These are phyloP conservation scores for Amphilophus citrinellus DNA, from an alignment of 2,113 vertebrate genomes.

Conservation along the genomic window DNA sequence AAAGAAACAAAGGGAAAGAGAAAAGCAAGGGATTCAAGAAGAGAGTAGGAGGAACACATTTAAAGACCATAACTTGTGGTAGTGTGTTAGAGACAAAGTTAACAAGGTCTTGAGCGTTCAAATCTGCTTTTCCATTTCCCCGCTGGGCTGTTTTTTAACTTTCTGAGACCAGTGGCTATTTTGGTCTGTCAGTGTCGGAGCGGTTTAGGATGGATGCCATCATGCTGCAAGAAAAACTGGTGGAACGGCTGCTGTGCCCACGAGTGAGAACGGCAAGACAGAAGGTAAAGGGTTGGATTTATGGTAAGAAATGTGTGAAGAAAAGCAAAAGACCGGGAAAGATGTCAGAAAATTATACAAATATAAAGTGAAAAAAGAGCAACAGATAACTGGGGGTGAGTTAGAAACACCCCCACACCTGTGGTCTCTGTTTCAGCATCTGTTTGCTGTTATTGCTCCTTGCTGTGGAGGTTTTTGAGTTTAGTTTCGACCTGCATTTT, in stretches of 20 bases:
- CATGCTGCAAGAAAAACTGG: slow-evolving; percentile 94
- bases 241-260: slow-evolving; percentile 93
- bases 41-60: slow-evolving; percentile 45
- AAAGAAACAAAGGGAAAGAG: slow-evolving; percentile 8
- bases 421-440: slow-evolving; percentile 13
- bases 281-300: slow-evolving; percentile 84
- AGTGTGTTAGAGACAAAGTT: slow-evolving; percentile 7
- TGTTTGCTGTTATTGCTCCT: background rate
- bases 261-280: slow-evolving; percentile 88
- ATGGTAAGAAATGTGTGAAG: background rate
- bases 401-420: background rate
- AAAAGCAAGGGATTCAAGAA: slow-evolving; percentile 19
- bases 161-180: slow-evolving; percentile 59
- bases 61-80: background rate
- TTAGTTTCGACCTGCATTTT: background rate
- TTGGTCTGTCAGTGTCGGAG: slow-evolving; percentile 64
- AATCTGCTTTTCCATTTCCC: slow-evolving; percentile 23
- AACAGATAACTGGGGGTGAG: background rate
- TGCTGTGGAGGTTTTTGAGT: slow-evolving; percentile 1
- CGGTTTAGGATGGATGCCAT: slow-evolving; percentile 90
- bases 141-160: slow-evolving; percentile 38
- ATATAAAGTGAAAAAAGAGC: background rate
- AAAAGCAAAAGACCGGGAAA: background rate
- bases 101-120: slow-evolving; percentile 18
- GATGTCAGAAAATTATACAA: background rate